A percentile compares a stretch with the other conserved stretches of the same genome.
Evolutionary conservation across 2,113 vertebrate species (phyloP).

Genomic region (Fukomys damarensis): DNA sequence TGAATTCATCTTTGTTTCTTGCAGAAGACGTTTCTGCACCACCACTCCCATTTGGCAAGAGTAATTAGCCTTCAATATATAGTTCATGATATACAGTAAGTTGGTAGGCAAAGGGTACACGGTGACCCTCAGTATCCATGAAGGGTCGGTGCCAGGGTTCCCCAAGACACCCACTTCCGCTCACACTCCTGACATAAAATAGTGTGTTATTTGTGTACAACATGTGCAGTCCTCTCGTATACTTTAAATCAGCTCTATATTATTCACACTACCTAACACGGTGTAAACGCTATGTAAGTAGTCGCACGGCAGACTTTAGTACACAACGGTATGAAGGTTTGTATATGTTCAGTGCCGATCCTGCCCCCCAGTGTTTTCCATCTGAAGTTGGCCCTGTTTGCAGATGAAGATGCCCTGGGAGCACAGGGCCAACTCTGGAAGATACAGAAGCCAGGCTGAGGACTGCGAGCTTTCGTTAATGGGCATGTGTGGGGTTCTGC

Average conservation of each 20-base stretch:
- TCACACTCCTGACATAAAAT: background rate
- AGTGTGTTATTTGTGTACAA: background rate
- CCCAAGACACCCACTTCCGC: background rate
- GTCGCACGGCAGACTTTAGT: background rate
- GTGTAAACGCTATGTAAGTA: background rate
- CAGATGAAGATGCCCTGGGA: background rate
- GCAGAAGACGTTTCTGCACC: background rate
- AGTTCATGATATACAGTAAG: constrained; percentile 8
- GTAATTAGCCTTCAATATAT: background rate
- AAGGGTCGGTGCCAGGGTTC: background rate
- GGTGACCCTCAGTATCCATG: background rate
- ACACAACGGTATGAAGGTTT: background rate
- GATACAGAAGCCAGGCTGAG: background rate
- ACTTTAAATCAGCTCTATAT: background rate
- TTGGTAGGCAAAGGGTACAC: background rate
- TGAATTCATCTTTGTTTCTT: constrained; percentile 12
- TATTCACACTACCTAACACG: background rate
- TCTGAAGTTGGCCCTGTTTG: background rate
- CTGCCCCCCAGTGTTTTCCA: background rate
- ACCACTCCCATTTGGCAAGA: background rate
- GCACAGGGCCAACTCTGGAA: background rate
- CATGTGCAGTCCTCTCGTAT: background rate
- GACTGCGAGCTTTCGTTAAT: background rate
- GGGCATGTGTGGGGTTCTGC: background rate
- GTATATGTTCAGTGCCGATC: background rate